Evolutionary conservation across 2,888 invertebrate species (phyloP).

Genomic region (Drosophila monieri): DNA sequence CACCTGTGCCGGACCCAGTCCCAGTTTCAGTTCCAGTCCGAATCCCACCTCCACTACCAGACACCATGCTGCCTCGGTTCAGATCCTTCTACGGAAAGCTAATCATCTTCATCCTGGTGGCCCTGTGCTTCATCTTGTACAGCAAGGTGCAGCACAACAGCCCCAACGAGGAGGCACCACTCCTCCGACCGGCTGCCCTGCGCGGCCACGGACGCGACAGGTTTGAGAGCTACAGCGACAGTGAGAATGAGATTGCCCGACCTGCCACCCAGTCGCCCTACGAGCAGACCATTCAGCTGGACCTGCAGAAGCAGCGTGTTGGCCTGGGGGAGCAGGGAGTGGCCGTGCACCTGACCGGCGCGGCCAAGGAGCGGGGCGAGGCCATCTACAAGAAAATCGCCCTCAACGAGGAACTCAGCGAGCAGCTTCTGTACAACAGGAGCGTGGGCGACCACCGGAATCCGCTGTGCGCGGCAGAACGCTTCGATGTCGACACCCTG

Average conservation of each 20-base stretch:
- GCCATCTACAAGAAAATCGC: slow-evolving; percentile 92
- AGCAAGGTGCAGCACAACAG: slow-evolving; percentile 76
- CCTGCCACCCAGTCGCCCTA: slow-evolving; percentile 63
- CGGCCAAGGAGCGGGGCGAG: slow-evolving; percentile 88
- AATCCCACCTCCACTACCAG: slow-evolving; percentile 37
- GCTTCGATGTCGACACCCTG: slow-evolving; percentile 87
- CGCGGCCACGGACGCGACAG: slow-evolving; percentile 43
- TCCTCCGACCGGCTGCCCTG: slow-evolving; percentile 28
- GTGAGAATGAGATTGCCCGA: slow-evolving; percentile 66
- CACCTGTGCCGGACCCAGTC: slow-evolving; percentile 3
- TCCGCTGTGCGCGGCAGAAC: slow-evolving; percentile 76
- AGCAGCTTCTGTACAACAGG: slow-evolving; percentile 93
- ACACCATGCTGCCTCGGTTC: slow-evolving; percentile 81
- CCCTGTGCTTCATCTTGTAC: slow-evolving; percentile 81
- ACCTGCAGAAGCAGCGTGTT: slow-evolving; percentile 87
- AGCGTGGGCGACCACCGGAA: slow-evolving; percentile 84
- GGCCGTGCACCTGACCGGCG: slow-evolving; percentile 87
- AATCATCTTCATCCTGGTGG: slow-evolving; percentile 80
- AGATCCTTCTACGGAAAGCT: slow-evolving; percentile 83
- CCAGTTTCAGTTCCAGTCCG: slow-evolving; percentile 6
- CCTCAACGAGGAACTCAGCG: slow-evolving; percentile 94
- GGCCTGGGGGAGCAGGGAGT: slow-evolving; percentile 90
- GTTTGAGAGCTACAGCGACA: slow-evolving; percentile 36
- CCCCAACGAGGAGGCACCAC: slow-evolving; percentile 46
- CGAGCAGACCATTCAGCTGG: slow-evolving; percentile 85